Evolutionary conservation across 2,113 vertebrate genomes (phyloP).

Genomic region (Circaetus gallicus): DNA sequence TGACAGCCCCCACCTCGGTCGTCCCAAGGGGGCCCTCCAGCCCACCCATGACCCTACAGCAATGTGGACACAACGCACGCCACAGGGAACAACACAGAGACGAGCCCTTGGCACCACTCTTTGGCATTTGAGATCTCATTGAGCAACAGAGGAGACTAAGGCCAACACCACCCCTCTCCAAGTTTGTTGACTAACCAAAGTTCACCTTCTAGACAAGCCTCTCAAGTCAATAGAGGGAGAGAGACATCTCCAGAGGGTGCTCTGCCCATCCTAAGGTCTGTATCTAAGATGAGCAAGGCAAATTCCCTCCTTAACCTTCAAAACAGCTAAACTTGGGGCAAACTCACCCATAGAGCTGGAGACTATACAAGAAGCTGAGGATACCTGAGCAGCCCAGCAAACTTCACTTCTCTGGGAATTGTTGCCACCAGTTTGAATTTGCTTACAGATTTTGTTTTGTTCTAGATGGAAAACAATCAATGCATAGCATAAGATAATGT

Average conservation of each 20-base stretch:
- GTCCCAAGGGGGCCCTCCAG: not conserved
- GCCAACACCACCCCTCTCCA: not conserved
- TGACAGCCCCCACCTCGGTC: not conserved
- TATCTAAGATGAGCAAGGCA: not conserved
- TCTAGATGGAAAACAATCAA: not conserved
- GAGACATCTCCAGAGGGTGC: not conserved
- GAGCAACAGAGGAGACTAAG: not conserved
- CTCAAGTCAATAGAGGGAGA: not conserved
- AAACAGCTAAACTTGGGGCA: not conserved
- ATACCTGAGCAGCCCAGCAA: not conserved
- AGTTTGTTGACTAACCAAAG: not conserved
- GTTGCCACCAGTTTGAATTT: not conserved
- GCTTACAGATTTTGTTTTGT: not conserved
- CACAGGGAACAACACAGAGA: not conserved
- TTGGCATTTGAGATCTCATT: not conserved
- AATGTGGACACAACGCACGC: not conserved
- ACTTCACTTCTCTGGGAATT: not conserved
- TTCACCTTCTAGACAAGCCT: not conserved
- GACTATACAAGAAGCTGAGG: not conserved
- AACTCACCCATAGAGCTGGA: not conserved
- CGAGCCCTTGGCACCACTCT: not conserved
- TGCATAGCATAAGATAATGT: no score
- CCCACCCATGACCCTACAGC: no score
- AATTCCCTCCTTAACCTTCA: not conserved
- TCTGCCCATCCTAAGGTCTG: not conserved